Evolutionary conservation across 2,888 invertebrate genomes (phyloP).

Genomic region (Chloroclysta siterata): DNA sequence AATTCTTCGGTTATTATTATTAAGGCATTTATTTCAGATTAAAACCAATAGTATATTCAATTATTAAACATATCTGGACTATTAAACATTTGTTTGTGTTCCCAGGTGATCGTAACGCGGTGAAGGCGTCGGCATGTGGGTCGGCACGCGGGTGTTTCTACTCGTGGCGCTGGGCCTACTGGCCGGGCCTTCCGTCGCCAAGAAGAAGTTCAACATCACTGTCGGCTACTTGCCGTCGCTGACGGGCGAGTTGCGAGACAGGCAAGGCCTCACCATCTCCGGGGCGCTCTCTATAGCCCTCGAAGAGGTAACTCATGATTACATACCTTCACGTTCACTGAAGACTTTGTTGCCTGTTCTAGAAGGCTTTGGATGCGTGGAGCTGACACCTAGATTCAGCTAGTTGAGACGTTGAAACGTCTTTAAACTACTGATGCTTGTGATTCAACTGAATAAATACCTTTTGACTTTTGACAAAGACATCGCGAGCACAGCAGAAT

Average conservation of each 20-base stretch:
- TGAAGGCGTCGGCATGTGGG: conserved; percentile 87
- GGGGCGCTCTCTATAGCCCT: conserved; percentile 96
- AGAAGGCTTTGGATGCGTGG: no score
- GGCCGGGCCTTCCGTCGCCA: conserved; percentile 82
- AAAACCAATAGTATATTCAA: no score
- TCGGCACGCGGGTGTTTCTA: conserved; percentile 87
- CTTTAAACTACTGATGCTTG: no score
- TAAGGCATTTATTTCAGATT: no score
- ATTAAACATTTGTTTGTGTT: conserved; percentile 4
- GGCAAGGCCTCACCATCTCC: conserved; percentile 94
- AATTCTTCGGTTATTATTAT: no score
- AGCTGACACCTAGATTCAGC: no score
- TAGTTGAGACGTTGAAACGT: no score
- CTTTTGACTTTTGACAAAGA: no score
- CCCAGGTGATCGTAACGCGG: conserved; percentile 67
- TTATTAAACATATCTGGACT: no score
- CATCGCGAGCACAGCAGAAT: background rate
- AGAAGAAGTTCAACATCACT: conserved; percentile 86
- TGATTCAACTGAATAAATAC: no score
- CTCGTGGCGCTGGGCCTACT: conserved; percentile 86
- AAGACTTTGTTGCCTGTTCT: no score
- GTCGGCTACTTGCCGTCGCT: conserved; percentile 95
- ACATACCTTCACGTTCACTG: no score
- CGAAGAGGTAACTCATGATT: conserved; percentile 87
- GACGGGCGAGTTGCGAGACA: conserved; percentile 90